These are phyloP conservation scores for Pelecanoides urinatrix DNA, from an alignment of 2,113 vertebrate species.

Conservation along the genomic window DNA sequence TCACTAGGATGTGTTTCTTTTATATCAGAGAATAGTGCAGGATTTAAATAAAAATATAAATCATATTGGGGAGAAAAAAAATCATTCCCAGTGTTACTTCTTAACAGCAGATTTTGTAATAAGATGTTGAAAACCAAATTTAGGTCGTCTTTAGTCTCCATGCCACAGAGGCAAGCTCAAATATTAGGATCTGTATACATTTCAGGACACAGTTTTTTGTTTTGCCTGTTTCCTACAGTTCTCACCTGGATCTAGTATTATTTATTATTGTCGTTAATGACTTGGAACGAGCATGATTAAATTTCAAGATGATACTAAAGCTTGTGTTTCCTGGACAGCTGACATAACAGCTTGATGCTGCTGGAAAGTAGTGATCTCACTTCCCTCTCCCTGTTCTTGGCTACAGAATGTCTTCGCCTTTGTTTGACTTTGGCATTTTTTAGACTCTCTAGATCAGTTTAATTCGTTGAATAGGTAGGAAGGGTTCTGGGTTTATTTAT, in stretches of 20 bases:
- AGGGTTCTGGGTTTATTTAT: neutral
- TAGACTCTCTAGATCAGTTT: neutral
- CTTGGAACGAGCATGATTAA: constrained; percentile 21
- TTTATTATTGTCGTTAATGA: constrained; percentile 18
- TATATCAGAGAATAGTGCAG: rapidly evolving
- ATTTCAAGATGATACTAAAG: neutral
- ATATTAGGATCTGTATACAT: neutral
- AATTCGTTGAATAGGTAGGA: neutral
- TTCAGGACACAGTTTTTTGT: neutral
- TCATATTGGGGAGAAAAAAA: neutral
- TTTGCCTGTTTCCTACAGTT: neutral
- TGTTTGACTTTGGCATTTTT: neutral
- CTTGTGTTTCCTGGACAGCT: constrained; percentile 60
- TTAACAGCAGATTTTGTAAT: neutral
- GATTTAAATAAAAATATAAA: neutral
- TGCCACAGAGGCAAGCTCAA: neutral
- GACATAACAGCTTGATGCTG: constrained; percentile 64
- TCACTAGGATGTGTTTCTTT: neutral
- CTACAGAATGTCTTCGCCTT: neutral
- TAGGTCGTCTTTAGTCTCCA: neutral
- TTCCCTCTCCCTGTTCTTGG: constrained; percentile 44
- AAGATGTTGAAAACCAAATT: neutral
- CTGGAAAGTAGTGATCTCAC: constrained; percentile 56
- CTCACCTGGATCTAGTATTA: neutral
- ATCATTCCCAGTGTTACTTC: neutral